Evolutionary conservation across 2,113 vertebrate genomes (phyloP).

Genomic region (Calyptommatus sinebrachiatus): DNA sequence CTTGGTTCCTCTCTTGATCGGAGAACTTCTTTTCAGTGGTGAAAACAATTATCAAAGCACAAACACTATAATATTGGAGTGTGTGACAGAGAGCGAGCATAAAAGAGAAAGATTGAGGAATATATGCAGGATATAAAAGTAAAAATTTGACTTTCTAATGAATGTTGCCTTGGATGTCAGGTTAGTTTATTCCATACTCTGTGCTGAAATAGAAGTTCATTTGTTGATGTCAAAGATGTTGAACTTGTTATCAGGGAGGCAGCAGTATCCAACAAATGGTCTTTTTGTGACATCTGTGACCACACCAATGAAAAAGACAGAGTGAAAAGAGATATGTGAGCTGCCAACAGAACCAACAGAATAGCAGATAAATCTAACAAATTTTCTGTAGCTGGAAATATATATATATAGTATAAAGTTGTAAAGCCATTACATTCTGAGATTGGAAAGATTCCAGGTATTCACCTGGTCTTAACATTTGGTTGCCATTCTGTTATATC

Average conservation of each 20-base stretch:
- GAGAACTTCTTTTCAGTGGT: too few relatives aligned
- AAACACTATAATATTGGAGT: too few relatives aligned
- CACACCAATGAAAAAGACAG: conserved; percentile 5
- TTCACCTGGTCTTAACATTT: background rate
- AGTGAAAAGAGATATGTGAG: conserved; percentile 23
- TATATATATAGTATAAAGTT: background rate
- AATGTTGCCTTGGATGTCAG: conserved; percentile 18
- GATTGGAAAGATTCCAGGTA: background rate
- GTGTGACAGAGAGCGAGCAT: too few relatives aligned
- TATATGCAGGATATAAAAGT: too few relatives aligned
- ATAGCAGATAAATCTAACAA: conserved; percentile 4
- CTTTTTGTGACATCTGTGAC: background rate
- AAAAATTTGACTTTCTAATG: background rate
- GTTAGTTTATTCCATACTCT: background rate
- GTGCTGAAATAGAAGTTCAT: conserved; percentile 16
- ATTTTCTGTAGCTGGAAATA: conserved; percentile 6
- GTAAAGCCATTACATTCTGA: background rate
- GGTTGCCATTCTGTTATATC: background rate
- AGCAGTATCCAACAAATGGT: conserved; percentile 7
- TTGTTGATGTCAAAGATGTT: background rate
- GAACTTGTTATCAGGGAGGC: conserved; percentile 17
- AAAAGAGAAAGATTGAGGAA: too few relatives aligned
- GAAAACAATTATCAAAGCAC: too few relatives aligned
- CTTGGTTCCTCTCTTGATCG: too few relatives aligned
- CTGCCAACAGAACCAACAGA: conserved; percentile 16